These are phyloP conservation scores for Hipparchia semele DNA, from an alignment of 2,888 invertebrate species.

Conservation along the genomic window DNA sequence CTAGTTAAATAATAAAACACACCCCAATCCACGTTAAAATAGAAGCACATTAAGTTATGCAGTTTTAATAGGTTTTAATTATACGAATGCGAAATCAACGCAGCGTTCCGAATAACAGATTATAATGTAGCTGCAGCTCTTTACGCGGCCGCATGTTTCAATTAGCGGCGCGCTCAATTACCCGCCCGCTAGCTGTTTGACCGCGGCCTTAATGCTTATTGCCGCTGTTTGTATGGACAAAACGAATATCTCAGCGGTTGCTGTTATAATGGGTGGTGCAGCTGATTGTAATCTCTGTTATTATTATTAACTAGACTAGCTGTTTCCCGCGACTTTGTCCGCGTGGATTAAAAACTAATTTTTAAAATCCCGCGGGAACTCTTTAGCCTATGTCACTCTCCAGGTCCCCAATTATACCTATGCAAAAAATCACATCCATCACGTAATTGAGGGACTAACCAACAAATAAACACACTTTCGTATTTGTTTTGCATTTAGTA, in stretches of 20 bases:
- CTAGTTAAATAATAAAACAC: not conserved
- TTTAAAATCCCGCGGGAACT: too few relatives aligned
- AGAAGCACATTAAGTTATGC: not conserved
- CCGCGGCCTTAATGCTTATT: slow-evolving; percentile 30
- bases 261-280: not conserved
- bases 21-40: not conserved
- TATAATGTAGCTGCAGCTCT: slow-evolving; percentile 26
- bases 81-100: slow-evolving; percentile 9
- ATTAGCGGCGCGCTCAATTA: slow-evolving; percentile 32
- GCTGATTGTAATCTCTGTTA: not conserved
- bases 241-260: not conserved
- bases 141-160: slow-evolving; percentile 36
- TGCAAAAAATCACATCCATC: too few relatives aligned
- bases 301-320: not conserved
- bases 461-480: too few relatives aligned
- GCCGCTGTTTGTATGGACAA: slow-evolving; percentile 1
- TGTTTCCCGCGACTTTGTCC: too few relatives aligned
- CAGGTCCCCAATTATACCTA: too few relatives aligned
- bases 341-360: too few relatives aligned
- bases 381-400: too few relatives aligned
- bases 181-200: slow-evolving; percentile 27
- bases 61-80: slow-evolving; percentile 17
- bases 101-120: slow-evolving; percentile 8
- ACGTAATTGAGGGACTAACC: too few relatives aligned
- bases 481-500: too few relatives aligned